Evolutionary conservation across 2,888 invertebrate species (phyloP), one percentile per base, ranked within the genome.

Genomic region (Tuta absoluta): DNA sequence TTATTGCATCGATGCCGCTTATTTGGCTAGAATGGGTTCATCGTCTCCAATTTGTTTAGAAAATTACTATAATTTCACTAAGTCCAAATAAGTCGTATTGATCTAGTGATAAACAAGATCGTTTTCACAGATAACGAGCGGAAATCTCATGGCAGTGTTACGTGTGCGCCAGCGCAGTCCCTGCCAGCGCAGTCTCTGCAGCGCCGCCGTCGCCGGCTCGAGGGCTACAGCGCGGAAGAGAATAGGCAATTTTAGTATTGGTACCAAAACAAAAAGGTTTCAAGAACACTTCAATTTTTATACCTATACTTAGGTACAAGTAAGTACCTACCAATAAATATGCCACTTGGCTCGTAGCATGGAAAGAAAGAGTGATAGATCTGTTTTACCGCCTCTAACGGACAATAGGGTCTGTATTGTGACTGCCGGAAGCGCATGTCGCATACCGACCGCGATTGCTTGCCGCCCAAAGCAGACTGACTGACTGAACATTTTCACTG

Each of bases 101-200:
- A 63, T 63, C 56, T 23, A 38, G 23, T 63, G 63, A 63, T 63
- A 63, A 63, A 63, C 37, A 33, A 63, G 63, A 63, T 63, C 24
- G 63, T 61, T 63, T 60, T 56, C 63, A 41, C 24, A 53, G 63
- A 63, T 63, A 63, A 63, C 63, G 61, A 61, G 61, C 61, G 49
- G 53, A 53, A 63, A 56, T 63, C 62, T 62, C 63, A 24, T 41
- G 56, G 56, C 17, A 23, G 41, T 41, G 56, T 63, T 63, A 63
- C 63, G 63, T 63, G 56, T 41, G 17, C 23, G 19, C 10, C 33
- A 17, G 45, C 41, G 41, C 41, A 41, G 2, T 3, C 14, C 45
- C 45, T 5, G 33, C 33, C 14, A 5, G n/a, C n/a, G 17, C 45
- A 2, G 56, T 5, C 51, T 11, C 4, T 12, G 11, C 14, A 24